These are phyloP conservation scores for Crenichthys baileyi DNA, from an alignment of 2,797 vertebrate species.

Conservation along the genomic window DNA sequence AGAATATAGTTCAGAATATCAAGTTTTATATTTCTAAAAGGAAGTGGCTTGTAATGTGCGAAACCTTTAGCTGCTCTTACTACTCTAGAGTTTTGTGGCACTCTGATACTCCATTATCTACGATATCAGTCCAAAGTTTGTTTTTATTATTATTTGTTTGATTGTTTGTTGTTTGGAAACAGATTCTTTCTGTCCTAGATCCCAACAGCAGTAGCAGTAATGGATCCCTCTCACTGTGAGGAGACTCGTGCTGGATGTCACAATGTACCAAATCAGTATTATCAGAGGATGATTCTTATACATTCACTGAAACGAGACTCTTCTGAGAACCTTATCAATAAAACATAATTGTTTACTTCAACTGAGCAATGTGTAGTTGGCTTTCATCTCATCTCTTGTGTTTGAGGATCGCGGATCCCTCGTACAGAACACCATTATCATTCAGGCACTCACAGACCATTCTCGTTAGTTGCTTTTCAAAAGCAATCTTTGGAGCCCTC, in stretches of 20 bases:
- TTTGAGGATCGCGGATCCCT: conserved; percentile 5
- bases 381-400: conserved; percentile 53
- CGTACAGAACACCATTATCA: background rate
- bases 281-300: conserved; percentile 82
- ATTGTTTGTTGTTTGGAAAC: conserved; percentile 68
- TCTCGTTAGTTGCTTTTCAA: background rate
- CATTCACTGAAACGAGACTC: conserved; percentile 84
- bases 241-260: conserved; percentile 88
- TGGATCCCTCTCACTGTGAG: conserved; percentile 86
- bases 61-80: conserved; percentile 88
- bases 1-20: conserved; percentile 90
- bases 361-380: conserved; percentile 70
- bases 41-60: conserved; percentile 89
- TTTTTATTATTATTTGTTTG: conserved; percentile 65
- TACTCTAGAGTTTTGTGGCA: conserved; percentile 87
- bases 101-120: conserved; percentile 85
- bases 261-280: conserved; percentile 90
- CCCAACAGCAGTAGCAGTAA: conserved; percentile 83
- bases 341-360: conserved; percentile 87
- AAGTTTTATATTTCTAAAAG: conserved; percentile 91
- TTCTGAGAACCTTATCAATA: conserved; percentile 88
- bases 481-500: background rate
- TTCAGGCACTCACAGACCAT: background rate
- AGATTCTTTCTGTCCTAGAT: conserved; percentile 83
- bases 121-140: conserved; percentile 80